phyloP scores from a whole-genome alignment of 2,888 invertebrate genomes.

The Philonicus albiceps region DNA sequence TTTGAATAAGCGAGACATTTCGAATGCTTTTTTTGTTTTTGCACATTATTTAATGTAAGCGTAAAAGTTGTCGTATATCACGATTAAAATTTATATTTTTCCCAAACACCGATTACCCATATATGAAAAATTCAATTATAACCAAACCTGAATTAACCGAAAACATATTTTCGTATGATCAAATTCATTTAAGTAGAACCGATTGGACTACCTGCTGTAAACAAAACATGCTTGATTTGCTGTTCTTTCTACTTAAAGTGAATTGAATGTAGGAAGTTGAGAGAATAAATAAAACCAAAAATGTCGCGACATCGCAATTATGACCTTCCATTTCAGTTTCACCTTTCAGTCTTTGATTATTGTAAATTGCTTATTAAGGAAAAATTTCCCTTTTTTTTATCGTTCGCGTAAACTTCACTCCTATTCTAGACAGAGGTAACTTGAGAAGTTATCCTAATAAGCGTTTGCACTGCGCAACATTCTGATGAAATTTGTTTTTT shows the following conservation, averaged over 20 bases:
- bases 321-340: neutral
- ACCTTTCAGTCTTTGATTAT: conserved; percentile 1
- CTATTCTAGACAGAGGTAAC: neutral
- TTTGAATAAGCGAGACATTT: too few relatives aligned
- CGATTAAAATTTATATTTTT: neutral
- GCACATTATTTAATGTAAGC: neutral
- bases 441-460: neutral
- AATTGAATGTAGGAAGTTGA: neutral
- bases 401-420: neutral
- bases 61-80: neutral
- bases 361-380: neutral
- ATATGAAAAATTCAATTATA: neutral
- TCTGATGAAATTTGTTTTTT: neutral
- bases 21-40: neutral
- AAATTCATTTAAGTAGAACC: neutral
- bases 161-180: neutral
- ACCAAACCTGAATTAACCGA: neutral
- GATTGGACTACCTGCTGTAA: neutral
- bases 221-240: neutral
- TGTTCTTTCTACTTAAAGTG: neutral
- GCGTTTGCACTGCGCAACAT: neutral
- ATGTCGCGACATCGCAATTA: conserved; percentile 1
- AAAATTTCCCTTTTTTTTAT: neutral
- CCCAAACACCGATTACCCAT: neutral
- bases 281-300: neutral